Conservation (phyloP, 64 coral and sea anemone species). For the Cladopsammia gracilis region DNA sequence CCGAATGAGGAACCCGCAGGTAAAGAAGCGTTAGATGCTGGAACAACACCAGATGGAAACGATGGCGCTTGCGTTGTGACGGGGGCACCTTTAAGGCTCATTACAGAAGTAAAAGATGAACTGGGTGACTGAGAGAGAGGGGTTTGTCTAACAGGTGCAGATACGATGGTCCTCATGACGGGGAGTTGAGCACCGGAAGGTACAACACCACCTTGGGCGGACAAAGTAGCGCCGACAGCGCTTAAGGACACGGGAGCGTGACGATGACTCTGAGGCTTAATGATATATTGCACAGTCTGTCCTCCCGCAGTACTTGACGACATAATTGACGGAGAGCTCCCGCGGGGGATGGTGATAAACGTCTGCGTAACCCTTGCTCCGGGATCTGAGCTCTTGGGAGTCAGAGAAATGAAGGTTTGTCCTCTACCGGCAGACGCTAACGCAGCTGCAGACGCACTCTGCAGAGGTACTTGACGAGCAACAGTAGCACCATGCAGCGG, state of each 20-base stretch:
- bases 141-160: constrained; percentile 54
- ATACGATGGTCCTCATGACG: background rate
- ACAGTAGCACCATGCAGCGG: constrained; percentile 36
- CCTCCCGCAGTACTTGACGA: constrained; percentile 46
- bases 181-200: constrained; percentile 2
- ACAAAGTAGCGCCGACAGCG: constrained; percentile 36
- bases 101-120: constrained; percentile 66
- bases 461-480: constrained; percentile 62
- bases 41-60: background rate
- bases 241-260: constrained; percentile 65
- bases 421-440: constrained; percentile 59
- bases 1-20: background rate
- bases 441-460: constrained; percentile 60
- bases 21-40: background rate
- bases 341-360: constrained; percentile 73
- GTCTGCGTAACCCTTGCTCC: constrained; percentile 72
- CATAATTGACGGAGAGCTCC: constrained; percentile 73
- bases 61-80: constrained; percentile 35
- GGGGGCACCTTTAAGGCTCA: constrained; percentile 58
- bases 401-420: constrained; percentile 81
- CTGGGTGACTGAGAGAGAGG: constrained; percentile 45
- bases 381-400: constrained; percentile 52
- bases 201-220: constrained; percentile 17
- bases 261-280: constrained; percentile 90
- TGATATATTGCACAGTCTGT: constrained; percentile 83